These are phyloP conservation scores for Crioceris asparagi DNA, from an alignment of 2,888 invertebrate species.

Conservation along the genomic window DNA sequence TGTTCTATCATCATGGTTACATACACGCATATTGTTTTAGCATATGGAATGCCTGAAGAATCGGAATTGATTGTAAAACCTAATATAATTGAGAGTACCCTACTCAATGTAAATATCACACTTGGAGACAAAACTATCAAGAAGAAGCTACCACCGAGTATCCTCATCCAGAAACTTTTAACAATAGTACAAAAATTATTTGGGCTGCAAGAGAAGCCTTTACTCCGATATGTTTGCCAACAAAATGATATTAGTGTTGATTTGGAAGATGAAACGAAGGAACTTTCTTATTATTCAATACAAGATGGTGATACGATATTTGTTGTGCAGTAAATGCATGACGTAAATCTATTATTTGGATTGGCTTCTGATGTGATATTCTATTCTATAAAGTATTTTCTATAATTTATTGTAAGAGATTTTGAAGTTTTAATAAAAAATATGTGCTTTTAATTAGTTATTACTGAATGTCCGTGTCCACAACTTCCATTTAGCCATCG, in stretches of 20 bases:
- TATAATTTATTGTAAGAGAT: no score
- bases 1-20: no score
- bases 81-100: conserved; percentile 55
- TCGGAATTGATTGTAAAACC: conserved; percentile 49
- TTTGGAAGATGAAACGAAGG: conserved; percentile 73
- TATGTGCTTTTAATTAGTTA: no score
- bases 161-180: conserved; percentile 73
- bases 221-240: conserved; percentile 44
- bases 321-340: no score
- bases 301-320: conserved; percentile 73
- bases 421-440: no score
- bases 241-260: conserved; percentile 57
- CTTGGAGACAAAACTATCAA: conserved; percentile 42
- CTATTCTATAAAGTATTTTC: no score
- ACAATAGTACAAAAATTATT: conserved; percentile 71
- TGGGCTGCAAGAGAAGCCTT: conserved; percentile 40
- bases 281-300: conserved; percentile 72
- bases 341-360: no score
- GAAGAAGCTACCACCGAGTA: conserved; percentile 66
- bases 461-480: no score
- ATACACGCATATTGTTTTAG: conserved; percentile 46
- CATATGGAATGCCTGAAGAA: conserved; percentile 74
- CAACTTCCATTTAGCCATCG: no score
- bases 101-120: conserved; percentile 51
- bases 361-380: no score